Conservation (phyloP, 1,140 invertebrate genomes). For the Brachionus rubens region DNA sequence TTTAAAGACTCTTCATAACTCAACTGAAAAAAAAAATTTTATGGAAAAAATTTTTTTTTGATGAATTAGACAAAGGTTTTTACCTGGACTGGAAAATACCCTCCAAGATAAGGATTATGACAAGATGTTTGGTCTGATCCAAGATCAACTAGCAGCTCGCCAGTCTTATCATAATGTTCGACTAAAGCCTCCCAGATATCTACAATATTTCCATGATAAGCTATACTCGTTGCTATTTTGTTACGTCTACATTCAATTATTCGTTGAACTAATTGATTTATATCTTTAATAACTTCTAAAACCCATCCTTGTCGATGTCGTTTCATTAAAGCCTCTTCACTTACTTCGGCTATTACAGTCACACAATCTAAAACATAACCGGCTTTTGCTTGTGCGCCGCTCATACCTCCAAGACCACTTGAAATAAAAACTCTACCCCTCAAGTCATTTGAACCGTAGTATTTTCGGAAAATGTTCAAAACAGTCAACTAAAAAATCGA, state of each 20-base stretch:
- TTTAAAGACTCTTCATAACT: constrained; percentile 61
- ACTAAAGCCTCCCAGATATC: constrained; percentile 64
- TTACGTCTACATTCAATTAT: constrained; percentile 58
- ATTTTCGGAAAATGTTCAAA: constrained; percentile 68
- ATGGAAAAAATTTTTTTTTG: too few relatives aligned
- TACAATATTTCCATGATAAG: constrained; percentile 68
- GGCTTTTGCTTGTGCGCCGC: constrained; percentile 70
- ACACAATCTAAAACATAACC: constrained; percentile 68
- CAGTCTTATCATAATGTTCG: constrained; percentile 63
- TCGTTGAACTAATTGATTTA: constrained; percentile 63
- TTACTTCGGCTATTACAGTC: constrained; percentile 70
- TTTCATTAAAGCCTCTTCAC: constrained; percentile 65
- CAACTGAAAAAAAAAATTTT: constrained; percentile 51
- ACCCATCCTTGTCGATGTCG: constrained; percentile 68
- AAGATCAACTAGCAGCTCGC: constrained; percentile 66
- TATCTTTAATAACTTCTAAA: constrained; percentile 61
- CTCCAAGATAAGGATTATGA: constrained; percentile 69
- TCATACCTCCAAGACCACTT: constrained; percentile 64
- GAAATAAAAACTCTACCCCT: constrained; percentile 62
- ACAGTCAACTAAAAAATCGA: constrained; percentile 63
- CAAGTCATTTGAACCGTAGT: constrained; percentile 63
- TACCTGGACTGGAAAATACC: constrained; percentile 68
- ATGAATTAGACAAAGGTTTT: not conserved
- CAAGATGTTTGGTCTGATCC: constrained; percentile 71
- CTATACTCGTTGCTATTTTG: constrained; percentile 64